Evolutionary conservation across 2,113 vertebrate genomes (phyloP).

Genomic region (Phalacrocorax pelagicus): DNA sequence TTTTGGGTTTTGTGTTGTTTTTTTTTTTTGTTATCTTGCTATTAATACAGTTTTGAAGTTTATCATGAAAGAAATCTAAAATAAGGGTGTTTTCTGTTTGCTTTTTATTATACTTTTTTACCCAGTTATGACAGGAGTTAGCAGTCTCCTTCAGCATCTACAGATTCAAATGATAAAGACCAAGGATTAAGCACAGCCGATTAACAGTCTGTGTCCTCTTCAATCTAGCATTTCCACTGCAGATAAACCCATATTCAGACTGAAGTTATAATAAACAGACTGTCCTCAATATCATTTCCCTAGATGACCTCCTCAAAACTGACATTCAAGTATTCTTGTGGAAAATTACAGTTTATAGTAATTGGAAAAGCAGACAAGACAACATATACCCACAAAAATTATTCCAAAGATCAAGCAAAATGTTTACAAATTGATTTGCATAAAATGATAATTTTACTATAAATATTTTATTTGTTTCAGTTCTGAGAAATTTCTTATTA

Average conservation of each 20-base stretch:
- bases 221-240: conserved; percentile 43
- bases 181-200: conserved; percentile 53
- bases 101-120: background rate
- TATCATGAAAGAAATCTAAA: background rate
- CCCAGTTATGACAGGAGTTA: background rate
- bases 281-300: conserved; percentile 70
- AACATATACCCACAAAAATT: background rate
- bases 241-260: conserved; percentile 49
- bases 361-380: background rate
- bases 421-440: background rate
- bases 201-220: conserved; percentile 31
- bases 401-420: background rate
- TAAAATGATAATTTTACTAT: background rate
- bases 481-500: background rate
- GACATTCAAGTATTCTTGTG: conserved; percentile 49
- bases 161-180: conserved; percentile 38
- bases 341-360: conserved; percentile 27
- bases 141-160: conserved; percentile 23
- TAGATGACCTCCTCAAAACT: conserved; percentile 53
- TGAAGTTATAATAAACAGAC: conserved; percentile 65
- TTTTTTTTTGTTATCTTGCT: background rate
- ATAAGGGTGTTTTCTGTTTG: background rate
- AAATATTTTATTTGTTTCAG: background rate
- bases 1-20: too few species aligned
- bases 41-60: background rate